phyloP scores from a whole-genome alignment of 2,113 vertebrate genomes.

The Zosterops borbonicus region DNA sequence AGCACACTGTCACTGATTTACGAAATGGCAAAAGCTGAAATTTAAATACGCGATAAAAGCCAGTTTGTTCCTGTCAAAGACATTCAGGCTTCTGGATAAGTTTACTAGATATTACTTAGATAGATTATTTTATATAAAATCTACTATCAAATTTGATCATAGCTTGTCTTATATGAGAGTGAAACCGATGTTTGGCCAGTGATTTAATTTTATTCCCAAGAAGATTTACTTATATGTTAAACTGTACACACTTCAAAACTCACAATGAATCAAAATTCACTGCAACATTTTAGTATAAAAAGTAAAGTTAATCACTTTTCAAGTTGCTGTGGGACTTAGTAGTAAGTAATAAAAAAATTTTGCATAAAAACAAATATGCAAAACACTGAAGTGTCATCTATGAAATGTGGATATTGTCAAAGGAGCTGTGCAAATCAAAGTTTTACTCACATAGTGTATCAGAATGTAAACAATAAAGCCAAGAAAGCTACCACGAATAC shows the following conservation, averaged over 20 bases:
- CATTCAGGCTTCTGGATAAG: neutral
- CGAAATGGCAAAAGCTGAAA: neutral
- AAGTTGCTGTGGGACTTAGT: neutral
- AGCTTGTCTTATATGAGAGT: neutral
- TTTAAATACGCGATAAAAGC: neutral
- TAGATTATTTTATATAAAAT: neutral
- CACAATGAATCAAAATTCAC: neutral
- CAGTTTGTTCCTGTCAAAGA: neutral
- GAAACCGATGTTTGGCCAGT: neutral
- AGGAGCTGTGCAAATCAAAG: neutral
- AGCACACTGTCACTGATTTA: neutral
- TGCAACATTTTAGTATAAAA: neutral
- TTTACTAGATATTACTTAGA: neutral
- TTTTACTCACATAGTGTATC: neutral
- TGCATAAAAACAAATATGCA: neutral
- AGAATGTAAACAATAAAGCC: neutral
- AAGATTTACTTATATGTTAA: neutral
- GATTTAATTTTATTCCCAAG: neutral
- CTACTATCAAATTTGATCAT: neutral
- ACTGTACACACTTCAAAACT: neutral
- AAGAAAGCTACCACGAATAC: neutral
- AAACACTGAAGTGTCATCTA: neutral
- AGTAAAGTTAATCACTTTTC: neutral
- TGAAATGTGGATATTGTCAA: neutral
- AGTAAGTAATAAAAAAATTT: neutral